Evolutionary conservation across 2,888 invertebrate species (phyloP).

Genomic region (Scaptomyza caliginosa): DNA sequence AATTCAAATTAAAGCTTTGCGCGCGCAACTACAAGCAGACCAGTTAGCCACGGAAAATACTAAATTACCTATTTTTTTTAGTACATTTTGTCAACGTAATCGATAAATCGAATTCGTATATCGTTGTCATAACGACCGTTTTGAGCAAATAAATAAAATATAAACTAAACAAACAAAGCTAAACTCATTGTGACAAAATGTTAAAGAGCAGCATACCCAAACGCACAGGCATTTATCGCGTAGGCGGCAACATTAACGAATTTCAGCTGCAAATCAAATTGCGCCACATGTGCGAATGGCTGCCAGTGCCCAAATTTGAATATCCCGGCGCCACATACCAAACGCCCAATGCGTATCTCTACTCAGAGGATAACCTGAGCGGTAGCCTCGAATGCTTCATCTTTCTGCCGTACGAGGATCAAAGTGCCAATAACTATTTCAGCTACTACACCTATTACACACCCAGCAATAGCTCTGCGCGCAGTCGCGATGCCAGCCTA

Average conservation of each 20-base stretch:
- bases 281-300: constrained; percentile 78
- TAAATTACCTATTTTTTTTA: not conserved
- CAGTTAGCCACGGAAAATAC: constrained; percentile 4
- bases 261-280: constrained; percentile 54
- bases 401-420: constrained; percentile 39
- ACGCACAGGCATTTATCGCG: constrained; percentile 80
- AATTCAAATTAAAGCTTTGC: not conserved
- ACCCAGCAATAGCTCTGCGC: constrained; percentile 4
- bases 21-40: not conserved
- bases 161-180: constrained; percentile 4
- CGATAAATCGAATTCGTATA: constrained; percentile 16
- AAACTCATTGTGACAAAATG: constrained; percentile 24
- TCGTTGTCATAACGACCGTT: constrained; percentile 56
- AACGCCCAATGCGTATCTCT: constrained; percentile 8
- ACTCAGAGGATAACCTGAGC: constrained; percentile 21
- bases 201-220: constrained; percentile 52
- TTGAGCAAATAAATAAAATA: constrained; percentile 9
- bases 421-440: constrained; percentile 30
- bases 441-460: constrained; percentile 48
- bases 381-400: constrained; percentile 34
- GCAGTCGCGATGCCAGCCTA: not conserved
- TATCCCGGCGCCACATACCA: constrained; percentile 47
- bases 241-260: constrained; percentile 73
- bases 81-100: not conserved
- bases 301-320: constrained; percentile 82